Conservation (phyloP, 2,797 vertebrate genomes). For the Pangasius macronema region DNA sequence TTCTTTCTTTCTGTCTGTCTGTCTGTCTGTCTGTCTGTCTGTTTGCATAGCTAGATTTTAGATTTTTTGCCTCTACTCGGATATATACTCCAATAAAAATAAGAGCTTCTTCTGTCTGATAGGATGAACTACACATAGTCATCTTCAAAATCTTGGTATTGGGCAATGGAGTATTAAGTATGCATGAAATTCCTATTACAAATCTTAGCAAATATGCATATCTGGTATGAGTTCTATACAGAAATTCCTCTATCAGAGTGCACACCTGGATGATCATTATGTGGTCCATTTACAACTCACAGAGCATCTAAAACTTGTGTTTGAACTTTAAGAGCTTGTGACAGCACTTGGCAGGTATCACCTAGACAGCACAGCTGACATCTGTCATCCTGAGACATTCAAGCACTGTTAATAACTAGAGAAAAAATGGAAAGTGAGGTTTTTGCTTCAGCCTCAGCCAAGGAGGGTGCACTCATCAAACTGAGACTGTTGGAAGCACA, state of each 20-base stretch:
- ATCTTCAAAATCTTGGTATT: slow-evolving; percentile 32
- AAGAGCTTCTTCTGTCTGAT: slow-evolving; percentile 16
- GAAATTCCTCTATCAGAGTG: slow-evolving; percentile 39
- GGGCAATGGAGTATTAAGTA: slow-evolving; percentile 48
- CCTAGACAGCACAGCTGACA: slow-evolving; percentile 32
- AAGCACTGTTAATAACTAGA: slow-evolving; percentile 24
- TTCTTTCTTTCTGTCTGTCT: neutral
- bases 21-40: neutral
- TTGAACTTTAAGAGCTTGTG: slow-evolving; percentile 40
- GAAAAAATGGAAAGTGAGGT: slow-evolving; percentile 39
- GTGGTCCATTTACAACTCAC: slow-evolving; percentile 36
- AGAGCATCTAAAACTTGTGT: slow-evolving; percentile 29
- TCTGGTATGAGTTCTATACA: slow-evolving; percentile 48
- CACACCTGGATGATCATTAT: slow-evolving; percentile 32
- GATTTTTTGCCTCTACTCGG: neutral
- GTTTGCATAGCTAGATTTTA: neutral
- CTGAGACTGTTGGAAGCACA: slow-evolving; percentile 9
- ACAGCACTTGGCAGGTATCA: slow-evolving; percentile 24
- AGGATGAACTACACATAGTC: slow-evolving; percentile 22
- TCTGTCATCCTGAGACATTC: slow-evolving; percentile 34
- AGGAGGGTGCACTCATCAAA: slow-evolving; percentile 23
- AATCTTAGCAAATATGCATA: slow-evolving; percentile 52
- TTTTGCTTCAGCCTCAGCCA: slow-evolving; percentile 5
- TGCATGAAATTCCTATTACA: slow-evolving; percentile 45
- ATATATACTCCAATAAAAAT: neutral